A percentile compares a stretch with the other conserved stretches of the same genome.
Evolutionary conservation across 2,888 invertebrate species (phyloP).

Genomic region (Zygothrica quintamaculata): DNA sequence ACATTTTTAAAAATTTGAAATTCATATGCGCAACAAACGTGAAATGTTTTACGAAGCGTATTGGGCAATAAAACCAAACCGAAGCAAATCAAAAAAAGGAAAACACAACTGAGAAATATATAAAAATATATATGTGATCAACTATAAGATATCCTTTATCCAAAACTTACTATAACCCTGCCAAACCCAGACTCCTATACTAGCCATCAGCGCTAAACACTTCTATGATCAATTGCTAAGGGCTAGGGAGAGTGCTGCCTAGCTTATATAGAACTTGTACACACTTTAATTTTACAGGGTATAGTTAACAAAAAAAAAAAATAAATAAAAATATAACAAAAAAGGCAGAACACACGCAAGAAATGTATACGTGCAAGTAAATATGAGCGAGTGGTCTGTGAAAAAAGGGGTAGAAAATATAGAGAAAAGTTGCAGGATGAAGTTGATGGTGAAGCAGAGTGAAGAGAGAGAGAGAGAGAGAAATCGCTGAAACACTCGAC

Average conservation of each 20-base stretch:
- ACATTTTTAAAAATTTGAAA: conserved; percentile 80
- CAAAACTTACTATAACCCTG: too few relatives aligned
- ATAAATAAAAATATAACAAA: too few relatives aligned
- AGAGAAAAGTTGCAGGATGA: background rate
- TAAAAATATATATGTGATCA: too few relatives aligned
- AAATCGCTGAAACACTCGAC: conserved; percentile 60
- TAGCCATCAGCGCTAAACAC: too few relatives aligned
- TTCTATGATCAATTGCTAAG: too few relatives aligned
- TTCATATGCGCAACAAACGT: conserved; percentile 80
- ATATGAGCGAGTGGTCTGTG: conserved; percentile 27
- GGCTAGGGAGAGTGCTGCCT: too few relatives aligned
- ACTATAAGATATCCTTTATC: too few relatives aligned
- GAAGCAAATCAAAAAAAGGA: conserved; percentile 19
- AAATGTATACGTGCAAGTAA: conserved; percentile 60
- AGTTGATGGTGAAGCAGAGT: background rate
- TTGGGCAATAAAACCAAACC: conserved; percentile 71
- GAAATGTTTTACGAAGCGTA: conserved; percentile 79
- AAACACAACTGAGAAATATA: conserved; percentile 10
- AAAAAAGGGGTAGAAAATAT: conserved; percentile 1
- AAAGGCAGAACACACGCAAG: conserved; percentile 53
- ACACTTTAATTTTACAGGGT: too few relatives aligned
- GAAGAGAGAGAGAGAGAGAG: conserved; percentile 10
- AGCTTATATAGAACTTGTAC: too few relatives aligned
- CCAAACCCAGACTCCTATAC: too few relatives aligned
- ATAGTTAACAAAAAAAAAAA: too few relatives aligned